Base-by-base conservation (phyloP, 2,888 invertebrate genomes). In the Bibio marci region DNA sequence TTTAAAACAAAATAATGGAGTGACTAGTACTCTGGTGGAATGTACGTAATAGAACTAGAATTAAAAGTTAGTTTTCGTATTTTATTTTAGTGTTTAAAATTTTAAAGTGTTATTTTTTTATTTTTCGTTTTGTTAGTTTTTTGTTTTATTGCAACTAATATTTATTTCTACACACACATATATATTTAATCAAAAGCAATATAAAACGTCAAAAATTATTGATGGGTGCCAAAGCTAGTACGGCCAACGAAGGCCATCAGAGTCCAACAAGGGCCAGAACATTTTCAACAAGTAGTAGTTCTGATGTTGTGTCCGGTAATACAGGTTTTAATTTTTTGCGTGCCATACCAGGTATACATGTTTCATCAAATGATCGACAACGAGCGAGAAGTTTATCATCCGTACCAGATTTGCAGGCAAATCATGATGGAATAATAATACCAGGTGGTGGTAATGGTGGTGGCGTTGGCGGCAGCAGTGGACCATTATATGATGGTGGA, bases 201-300 rank as follows among this genome's bases (percentile, higher is more conserved):
- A n/a, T n/a, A n/a, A n/a, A n/a, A n/a, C n/a, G n/a, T n/a, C n/a
- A n/a, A n/a, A n/a, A n/a, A n/a, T n/a, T n/a, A n/a, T n/a, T n/a
- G 22, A 85, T 85, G 83, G 83, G 83, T 67, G 83, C 81, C 59
- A 83, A 82, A 67, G 74, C 82, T 54, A 83, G 83, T 62, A 82
- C 82, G 49, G 79, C 80, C 50, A 76, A 73, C 59, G 76, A 75
- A 53, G 77, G 78, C 54, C 58, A 59, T 41, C 76, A 76, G 63
- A 76, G 76, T 66, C 76, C 77, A 52, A 27, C 22, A 22, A 71
- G 79, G 48, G 68, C 76, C 49, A 69, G 79, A 59, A 77, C 79
- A 59, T 81, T 82, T 62, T 81, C 82, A 40, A 78, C 71, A 44
- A 73, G 79, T 46, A 73, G 73, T 50, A 71, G 73, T 12, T 28